These are phyloP conservation scores for Coelopa frigida DNA, from an alignment of 1,140 invertebrate species.

Conservation along the genomic window DNA sequence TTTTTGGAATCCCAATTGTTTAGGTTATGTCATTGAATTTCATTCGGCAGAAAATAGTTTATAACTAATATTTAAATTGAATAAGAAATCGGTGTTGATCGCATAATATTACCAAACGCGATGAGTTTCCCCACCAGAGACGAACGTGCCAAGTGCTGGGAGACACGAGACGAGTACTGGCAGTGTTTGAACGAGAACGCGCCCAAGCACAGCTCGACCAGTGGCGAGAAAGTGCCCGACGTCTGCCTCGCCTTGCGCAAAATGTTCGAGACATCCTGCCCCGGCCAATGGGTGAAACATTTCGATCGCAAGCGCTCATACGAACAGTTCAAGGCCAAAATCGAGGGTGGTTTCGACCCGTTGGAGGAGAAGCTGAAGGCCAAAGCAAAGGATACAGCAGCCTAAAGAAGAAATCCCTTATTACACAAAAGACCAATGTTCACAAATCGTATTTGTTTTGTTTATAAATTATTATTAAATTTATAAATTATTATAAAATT, in stretches of 20 bases:
- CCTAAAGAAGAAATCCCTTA: constrained; percentile 3
- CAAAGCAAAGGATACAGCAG: neutral
- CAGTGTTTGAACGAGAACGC: constrained; percentile 71
- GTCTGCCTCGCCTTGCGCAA: constrained; percentile 66
- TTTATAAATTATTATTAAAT: constrained; percentile 11
- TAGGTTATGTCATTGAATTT: constrained; percentile 10
- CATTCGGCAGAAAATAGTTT: neutral
- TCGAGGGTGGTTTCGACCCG: constrained; percentile 79
- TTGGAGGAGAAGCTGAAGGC: constrained; percentile 31
- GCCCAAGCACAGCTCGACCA: constrained; percentile 45
- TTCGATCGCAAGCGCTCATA: constrained; percentile 86
- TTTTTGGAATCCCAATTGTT: too few species aligned
- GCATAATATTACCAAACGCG: neutral
- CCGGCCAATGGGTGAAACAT: constrained; percentile 87
- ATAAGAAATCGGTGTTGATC: too few species aligned
- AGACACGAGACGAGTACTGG: constrained; percentile 79
- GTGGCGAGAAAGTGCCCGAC: constrained; percentile 44
- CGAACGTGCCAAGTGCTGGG: constrained; percentile 76
- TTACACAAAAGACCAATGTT: neutral
- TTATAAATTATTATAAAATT: constrained; percentile 10
- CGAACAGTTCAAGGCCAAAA: constrained; percentile 79
- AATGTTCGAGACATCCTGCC: constrained; percentile 74
- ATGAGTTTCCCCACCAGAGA: constrained; percentile 82
- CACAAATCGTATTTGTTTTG: constrained; percentile 2
- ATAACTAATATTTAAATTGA: neutral